Percentiles rank a stretch among this genome's conserved stretches.
phyloP scores from a whole-genome alignment of 1,140 invertebrate genomes.

The Pseudomyrmex sp. region DNA sequence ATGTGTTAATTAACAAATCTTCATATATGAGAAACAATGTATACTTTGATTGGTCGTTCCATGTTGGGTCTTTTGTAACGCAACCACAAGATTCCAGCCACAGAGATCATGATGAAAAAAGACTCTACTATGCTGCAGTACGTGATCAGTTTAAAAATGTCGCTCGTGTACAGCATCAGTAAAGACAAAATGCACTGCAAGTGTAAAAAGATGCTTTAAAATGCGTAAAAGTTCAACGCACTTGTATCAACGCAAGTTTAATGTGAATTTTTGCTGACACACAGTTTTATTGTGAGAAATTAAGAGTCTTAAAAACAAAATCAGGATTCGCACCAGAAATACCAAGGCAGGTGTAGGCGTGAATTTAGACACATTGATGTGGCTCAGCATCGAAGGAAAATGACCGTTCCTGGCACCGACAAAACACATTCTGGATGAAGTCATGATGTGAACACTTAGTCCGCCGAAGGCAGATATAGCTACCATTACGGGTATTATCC shows the following conservation, averaged over 20 bases:
- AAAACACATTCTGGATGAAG: constrained; percentile 94
- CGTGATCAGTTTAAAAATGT: constrained; percentile 96
- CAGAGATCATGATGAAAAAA: constrained; percentile 95
- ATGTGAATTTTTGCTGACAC: too few species aligned
- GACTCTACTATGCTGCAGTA: constrained; percentile 97
- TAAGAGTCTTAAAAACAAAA: not conserved
- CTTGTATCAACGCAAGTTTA: too few species aligned
- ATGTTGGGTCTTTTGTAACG: constrained; percentile 91
- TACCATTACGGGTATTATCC: constrained; percentile 95
- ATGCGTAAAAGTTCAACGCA: not conserved
- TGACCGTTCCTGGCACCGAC: constrained; percentile 96
- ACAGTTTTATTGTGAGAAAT: not conserved
- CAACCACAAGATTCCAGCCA: constrained; percentile 94
- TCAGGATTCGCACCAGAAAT: constrained; percentile 91
- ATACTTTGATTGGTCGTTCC: constrained; percentile 89
- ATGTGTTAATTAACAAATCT: not conserved
- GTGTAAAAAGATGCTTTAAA: constrained; percentile 23
- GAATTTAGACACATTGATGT: constrained; percentile 93
- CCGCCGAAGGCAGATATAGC: constrained; percentile 95
- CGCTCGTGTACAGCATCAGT: constrained; percentile 91
- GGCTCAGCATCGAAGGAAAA: constrained; percentile 93
- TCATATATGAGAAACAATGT: constrained; percentile 39
- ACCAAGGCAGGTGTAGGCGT: constrained; percentile 97
- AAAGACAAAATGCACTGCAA: constrained; percentile 93
- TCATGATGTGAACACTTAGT: constrained; percentile 95